Evolutionary conservation across 2,888 invertebrate genomes (phyloP), one percentile per base, ranked within the genome.

Genomic region (Oscheius sp.): DNA sequence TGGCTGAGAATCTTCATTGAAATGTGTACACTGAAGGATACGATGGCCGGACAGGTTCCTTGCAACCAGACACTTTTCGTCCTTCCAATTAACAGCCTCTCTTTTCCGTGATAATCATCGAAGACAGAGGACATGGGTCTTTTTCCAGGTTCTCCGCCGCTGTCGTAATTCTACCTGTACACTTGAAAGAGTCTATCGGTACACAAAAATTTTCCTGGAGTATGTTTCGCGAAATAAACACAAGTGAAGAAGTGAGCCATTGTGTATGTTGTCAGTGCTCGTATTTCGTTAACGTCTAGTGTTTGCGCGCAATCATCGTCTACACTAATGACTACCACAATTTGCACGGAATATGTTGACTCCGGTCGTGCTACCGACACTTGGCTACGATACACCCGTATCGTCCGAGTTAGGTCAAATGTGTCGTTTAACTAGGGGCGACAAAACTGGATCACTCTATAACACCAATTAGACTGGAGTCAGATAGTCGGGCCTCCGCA

Each of bases 261-360:
- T 68, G 55, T 68, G 68, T 68, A 68, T 68, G 68, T 68, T 55
- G 68, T 55, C 68, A 35, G 55, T 68, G 68, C 68, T 68, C 68
- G 68, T 68, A 68, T 68, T 68, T 68, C 68, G 68, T 21, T 37
- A 68, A 37, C 68, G 68, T 68, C 68, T 68, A 68, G 68, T 68
- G 68, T 68, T 68, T 68, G 68, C 68, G 55, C 68, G 53, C 68
- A 68, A 68, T 68, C 68, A 68, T 68, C 55, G 68, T 42, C 68
- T 68, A 68, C 68, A 68, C 68, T 68, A 68, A 68, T 68, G 68
- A 68, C 68, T 68, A 68, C 68, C 55, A 68, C 68, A 68, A 68
- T 68, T 68, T 68, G 55, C 68, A 55, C 68, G 53, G 53, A 66
- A 63, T 53, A 53, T 68, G 55, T 68, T 68, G 68, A 68, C 68